Conservation (phyloP, 2,888 invertebrate species). For the Drosophila atripex region DNA sequence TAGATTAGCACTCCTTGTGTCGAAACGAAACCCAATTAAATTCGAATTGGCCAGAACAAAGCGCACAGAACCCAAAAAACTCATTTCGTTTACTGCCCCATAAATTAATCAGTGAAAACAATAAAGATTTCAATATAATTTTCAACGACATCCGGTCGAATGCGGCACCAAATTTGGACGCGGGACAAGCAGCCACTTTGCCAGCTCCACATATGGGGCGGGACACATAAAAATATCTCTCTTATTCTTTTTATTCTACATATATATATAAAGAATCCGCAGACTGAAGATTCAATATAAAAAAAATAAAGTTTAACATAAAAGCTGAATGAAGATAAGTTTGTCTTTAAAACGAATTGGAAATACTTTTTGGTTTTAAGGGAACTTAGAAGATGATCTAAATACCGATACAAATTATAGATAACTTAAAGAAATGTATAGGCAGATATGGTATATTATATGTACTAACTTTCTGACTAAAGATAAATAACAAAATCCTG, state of each 20-base stretch:
- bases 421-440: background rate
- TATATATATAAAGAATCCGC: constrained; percentile 26
- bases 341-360: background rate
- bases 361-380: background rate
- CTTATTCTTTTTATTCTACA: background rate
- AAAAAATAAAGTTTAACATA: constrained; percentile 2
- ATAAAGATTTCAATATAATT: constrained; percentile 55
- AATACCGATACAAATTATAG: too few species aligned
- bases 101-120: constrained; percentile 55
- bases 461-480: background rate
- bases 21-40: constrained; percentile 7
- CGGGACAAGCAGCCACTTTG: constrained; percentile 43
- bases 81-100: constrained; percentile 49
- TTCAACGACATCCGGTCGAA: constrained; percentile 61
- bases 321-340: background rate
- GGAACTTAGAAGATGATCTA: too few species aligned
- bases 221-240: constrained; percentile 9
- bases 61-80: constrained; percentile 14
- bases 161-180: constrained; percentile 50
- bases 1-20: constrained; percentile 2
- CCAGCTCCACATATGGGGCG: constrained; percentile 34
- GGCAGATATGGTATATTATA: background rate
- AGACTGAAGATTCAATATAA: constrained; percentile 27
- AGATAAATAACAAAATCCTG: background rate
- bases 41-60: constrained; percentile 5